phyloP scores from a whole-genome alignment of 2,888 invertebrate species.

The Trissoscelio sp. region DNA sequence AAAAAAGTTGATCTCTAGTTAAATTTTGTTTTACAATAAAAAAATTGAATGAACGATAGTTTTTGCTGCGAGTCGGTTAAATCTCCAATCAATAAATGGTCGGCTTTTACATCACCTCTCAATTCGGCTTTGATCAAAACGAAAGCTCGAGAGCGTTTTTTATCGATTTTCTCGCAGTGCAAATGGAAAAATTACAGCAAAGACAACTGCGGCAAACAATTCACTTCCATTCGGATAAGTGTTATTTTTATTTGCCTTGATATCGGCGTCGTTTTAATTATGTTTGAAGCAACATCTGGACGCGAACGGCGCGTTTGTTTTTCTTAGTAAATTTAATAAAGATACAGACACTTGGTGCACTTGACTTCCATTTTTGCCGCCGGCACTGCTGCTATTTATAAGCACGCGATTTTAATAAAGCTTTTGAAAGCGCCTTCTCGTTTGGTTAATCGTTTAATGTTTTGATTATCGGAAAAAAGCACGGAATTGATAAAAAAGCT shows the following conservation, averaged over 20 bases:
- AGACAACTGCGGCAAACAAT: constrained; percentile 42
- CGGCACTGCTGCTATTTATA: constrained; percentile 29
- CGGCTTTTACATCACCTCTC: constrained; percentile 9
- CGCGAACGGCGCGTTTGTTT: constrained; percentile 49
- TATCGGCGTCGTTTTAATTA: constrained; percentile 63
- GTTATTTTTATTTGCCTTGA: constrained; percentile 57
- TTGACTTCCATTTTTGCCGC: constrained; percentile 44
- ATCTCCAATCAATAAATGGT: constrained; percentile 20
- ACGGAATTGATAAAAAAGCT: constrained; percentile 18
- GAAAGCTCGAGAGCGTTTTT: constrained; percentile 5
- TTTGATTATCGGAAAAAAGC: constrained; percentile 10
- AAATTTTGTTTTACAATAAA: neutral
- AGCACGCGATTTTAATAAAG: constrained; percentile 45
- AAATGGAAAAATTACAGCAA: constrained; percentile 29
- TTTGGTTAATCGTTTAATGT: constrained; percentile 31
- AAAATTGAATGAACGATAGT: neutral
- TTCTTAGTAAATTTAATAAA: constrained; percentile 62
- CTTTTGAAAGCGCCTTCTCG: constrained; percentile 27
- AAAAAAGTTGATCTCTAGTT: neutral
- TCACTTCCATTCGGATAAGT: constrained; percentile 42
- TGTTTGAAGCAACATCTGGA: constrained; percentile 61
- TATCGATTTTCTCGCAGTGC: constrained; percentile 25
- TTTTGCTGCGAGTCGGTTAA: constrained; percentile 13
- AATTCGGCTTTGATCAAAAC: constrained; percentile 28
- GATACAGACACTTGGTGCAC: constrained; percentile 56